A percentile compares a stretch with the other conserved stretches of the same genome.
phyloP scores from a whole-genome alignment of 2,113 vertebrate species.

The Cynocephalus volans region DNA sequence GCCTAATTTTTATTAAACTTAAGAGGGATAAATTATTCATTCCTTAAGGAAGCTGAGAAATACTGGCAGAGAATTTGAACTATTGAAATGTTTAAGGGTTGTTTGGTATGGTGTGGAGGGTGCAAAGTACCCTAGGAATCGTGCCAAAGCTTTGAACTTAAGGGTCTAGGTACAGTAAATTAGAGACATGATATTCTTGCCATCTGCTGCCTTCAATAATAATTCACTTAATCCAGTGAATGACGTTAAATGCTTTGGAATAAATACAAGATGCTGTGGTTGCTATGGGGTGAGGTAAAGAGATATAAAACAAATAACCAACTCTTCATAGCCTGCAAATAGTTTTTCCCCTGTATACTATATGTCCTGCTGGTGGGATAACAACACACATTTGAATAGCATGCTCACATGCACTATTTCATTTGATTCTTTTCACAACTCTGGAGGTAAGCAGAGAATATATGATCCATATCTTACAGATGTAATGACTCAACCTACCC shows the following conservation, averaged over 20 bases:
- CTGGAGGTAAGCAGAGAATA: not conserved
- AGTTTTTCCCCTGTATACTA: slow-evolving; percentile 17
- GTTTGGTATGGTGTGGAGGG: slow-evolving; percentile 20
- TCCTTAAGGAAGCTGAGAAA: slow-evolving; percentile 59
- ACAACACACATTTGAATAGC: slow-evolving; percentile 22
- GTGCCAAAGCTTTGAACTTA: slow-evolving; percentile 79
- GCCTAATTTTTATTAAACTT: slow-evolving; percentile 43
- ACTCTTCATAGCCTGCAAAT: slow-evolving; percentile 41
- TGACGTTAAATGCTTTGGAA: slow-evolving; percentile 20
- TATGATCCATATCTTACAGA: not conserved
- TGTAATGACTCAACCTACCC: not conserved
- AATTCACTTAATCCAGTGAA: slow-evolving; percentile 62
- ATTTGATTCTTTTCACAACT: not conserved
- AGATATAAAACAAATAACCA: slow-evolving; percentile 78
- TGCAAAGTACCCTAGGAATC: slow-evolving; percentile 54
- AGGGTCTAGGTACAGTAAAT: slow-evolving; percentile 70
- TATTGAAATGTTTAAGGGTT: slow-evolving; percentile 72
- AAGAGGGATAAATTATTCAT: slow-evolving; percentile 54
- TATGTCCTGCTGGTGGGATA: slow-evolving; percentile 9
- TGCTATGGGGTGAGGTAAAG: slow-evolving; percentile 53
- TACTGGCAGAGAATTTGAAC: slow-evolving; percentile 69
- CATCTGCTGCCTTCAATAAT: slow-evolving; percentile 73
- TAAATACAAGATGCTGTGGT: slow-evolving; percentile 72
- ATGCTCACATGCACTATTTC: not conserved
- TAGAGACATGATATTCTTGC: not conserved